Conservation (phyloP, 2,888 invertebrate species). For the Podabrus alpinus region DNA sequence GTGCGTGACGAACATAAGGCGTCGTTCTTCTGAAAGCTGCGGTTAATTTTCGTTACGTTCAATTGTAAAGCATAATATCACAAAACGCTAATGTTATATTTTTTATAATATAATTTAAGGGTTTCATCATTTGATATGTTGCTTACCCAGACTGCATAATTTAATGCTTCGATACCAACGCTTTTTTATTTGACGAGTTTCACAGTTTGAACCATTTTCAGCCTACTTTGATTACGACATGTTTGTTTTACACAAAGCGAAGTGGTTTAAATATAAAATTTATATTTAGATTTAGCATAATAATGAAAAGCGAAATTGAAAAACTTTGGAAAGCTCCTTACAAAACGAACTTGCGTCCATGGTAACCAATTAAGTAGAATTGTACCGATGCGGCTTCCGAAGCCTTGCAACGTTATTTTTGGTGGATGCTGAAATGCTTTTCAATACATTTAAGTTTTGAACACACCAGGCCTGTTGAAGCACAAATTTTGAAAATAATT, state of each 20-base stretch:
- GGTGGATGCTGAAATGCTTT: slow-evolving; percentile 13
- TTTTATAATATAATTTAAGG: neutral
- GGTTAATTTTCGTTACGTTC: neutral
- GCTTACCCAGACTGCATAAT: neutral
- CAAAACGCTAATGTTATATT: neutral
- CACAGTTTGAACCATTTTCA: neutral
- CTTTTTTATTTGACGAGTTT: neutral
- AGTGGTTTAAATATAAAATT: neutral
- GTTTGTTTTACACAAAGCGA: neutral
- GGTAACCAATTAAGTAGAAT: slow-evolving; percentile 26
- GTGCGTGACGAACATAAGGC: neutral
- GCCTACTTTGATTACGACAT: neutral
- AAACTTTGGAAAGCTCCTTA: neutral
- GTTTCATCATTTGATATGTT: neutral
- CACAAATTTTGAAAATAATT: neutral
- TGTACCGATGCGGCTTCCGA: slow-evolving; percentile 21
- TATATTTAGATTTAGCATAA: neutral
- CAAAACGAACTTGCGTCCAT: slow-evolving; percentile 17
- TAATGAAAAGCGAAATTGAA: neutral
- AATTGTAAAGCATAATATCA: neutral
- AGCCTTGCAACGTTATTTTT: slow-evolving; percentile 20
- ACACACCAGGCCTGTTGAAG: neutral
- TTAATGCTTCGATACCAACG: neutral
- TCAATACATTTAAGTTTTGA: neutral
- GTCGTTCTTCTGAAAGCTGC: neutral